Percentiles rank a stretch among this genome's conserved stretches.
These are phyloP conservation scores for Orthonevra nobilis DNA, from an alignment of 2,888 invertebrate genomes.

Conservation along the genomic window DNA sequence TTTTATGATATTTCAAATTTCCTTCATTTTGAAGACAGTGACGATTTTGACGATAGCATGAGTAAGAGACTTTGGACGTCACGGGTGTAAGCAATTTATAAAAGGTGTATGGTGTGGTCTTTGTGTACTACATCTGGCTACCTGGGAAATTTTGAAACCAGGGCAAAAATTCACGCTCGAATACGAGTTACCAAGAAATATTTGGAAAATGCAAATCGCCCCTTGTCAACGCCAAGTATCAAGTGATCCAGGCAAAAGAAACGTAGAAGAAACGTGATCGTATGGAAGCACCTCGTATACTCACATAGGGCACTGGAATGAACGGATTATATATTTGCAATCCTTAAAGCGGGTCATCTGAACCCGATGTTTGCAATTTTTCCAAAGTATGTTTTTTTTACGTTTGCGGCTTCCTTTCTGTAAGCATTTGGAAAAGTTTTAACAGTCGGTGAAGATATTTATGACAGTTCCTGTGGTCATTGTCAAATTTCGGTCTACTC, in stretches of 20 bases:
- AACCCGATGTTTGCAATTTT: no score
- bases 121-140: slow-evolving; percentile 62
- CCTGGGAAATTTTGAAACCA: slow-evolving; percentile 70
- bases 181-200: not conserved
- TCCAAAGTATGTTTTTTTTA: no score
- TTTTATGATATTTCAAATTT: not conserved
- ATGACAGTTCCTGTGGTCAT: no score
- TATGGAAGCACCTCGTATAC: no score
- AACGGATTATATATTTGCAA: no score
- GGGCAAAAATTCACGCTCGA: slow-evolving; percentile 17
- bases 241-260: slow-evolving; percentile 1
- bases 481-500: no score
- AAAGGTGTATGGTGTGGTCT: slow-evolving; percentile 72
- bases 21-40: not conserved
- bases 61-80: no score
- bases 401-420: no score
- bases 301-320: no score
- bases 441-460: no score
- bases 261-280: not conserved
- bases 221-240: not conserved
- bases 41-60: slow-evolving; percentile 1
- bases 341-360: not conserved
- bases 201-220: slow-evolving; percentile 3
- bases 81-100: not conserved
- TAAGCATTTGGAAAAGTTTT: no score